phyloP scores from a whole-genome alignment of 1,140 invertebrate genomes.

The Drosophila kohkoa region DNA sequence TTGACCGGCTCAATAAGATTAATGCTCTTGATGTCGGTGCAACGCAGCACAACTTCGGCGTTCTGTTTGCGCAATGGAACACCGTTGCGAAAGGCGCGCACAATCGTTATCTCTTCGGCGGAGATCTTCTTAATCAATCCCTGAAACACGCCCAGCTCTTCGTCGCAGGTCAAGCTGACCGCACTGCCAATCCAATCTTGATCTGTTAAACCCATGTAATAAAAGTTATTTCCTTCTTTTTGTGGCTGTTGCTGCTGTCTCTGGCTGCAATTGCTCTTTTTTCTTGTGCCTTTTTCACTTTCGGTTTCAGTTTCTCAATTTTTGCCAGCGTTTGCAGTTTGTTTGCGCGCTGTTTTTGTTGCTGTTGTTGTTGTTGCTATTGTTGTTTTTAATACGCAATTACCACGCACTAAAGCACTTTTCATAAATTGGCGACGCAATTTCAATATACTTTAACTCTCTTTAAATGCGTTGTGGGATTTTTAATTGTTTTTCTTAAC shows the following conservation, averaged over 20 bases:
- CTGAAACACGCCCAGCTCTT: slow-evolving; percentile 86
- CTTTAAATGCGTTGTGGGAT: slow-evolving; percentile 19
- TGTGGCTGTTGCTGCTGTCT: not conserved
- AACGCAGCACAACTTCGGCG: slow-evolving; percentile 87
- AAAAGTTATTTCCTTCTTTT: slow-evolving; percentile 18
- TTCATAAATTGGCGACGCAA: slow-evolving; percentile 4
- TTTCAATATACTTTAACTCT: slow-evolving; percentile 9
- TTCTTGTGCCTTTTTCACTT: slow-evolving; percentile 3
- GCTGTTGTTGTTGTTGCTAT: slow-evolving; percentile 47
- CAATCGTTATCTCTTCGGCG: slow-evolving; percentile 89
- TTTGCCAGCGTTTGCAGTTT: slow-evolving; percentile 64
- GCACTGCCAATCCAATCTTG: slow-evolving; percentile 83
- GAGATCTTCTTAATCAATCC: slow-evolving; percentile 92
- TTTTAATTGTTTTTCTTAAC: slow-evolving; percentile 13
- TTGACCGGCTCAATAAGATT: slow-evolving; percentile 72
- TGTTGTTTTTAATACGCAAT: slow-evolving; percentile 76
- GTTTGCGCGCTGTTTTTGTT: slow-evolving; percentile 40
- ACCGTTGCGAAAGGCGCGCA: slow-evolving; percentile 92
- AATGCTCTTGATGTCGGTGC: slow-evolving; percentile 74
- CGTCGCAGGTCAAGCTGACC: slow-evolving; percentile 81
- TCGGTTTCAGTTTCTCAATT: slow-evolving; percentile 39
- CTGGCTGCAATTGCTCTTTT: no score
- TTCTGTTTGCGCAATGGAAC: slow-evolving; percentile 87
- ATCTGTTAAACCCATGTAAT: slow-evolving; percentile 78
- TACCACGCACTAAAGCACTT: slow-evolving; percentile 52